Evolutionary conservation across 2,888 invertebrate species (phyloP), one percentile per base, ranked within the genome.

Genomic region (Scaptodrosophila latifasciaeformis): DNA sequence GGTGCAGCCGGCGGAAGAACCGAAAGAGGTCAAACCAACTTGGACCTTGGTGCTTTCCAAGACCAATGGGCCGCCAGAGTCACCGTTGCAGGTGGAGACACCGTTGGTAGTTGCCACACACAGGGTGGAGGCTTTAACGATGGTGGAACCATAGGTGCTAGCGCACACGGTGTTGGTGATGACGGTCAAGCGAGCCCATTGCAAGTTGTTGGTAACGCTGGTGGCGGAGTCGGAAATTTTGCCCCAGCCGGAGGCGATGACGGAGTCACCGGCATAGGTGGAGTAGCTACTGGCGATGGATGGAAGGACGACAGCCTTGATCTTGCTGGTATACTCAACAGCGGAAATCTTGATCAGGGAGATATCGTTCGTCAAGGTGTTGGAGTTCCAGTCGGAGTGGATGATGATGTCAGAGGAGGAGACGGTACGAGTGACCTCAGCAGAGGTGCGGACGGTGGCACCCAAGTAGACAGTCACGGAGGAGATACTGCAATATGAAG

Each of bases 21-120:
- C 85, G 56, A 77, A 85, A 1, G 85, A 84, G 21, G 83, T 82
- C 6, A 80, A 18, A 62, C 85, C 86, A 43, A 85, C 19, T 55
- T 71, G 69, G 0, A 56, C n/a, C 2, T 49, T 46, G 15, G 0
- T 19, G 2, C 37, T 39, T 1, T 34, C 7, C 6, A 65, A 42
- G 2, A 78, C 68, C 60, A 85, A 62, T 54, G 85, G 85, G 40
- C 85, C 84, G 18, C 85, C 85, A 13, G 85, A 85, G 59, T 85
- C 85, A 35, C 85, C 85, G 30, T 75, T 67, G 68, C 85, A 85
- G 42, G 81, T 80, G 44, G 84, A 85, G 2, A 43, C 13, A 2
- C 65, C 63, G 13, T 45, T 46, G 37, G 54, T 2, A 2, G 81
- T 80, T 15, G 15, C 0, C 0, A 74, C 50, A 46, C 84, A 85